Evolutionary conservation across 2,797 vertebrate species (phyloP), one percentile per base, ranked within the genome.

Genomic region (Eidolon dupreanum): DNA sequence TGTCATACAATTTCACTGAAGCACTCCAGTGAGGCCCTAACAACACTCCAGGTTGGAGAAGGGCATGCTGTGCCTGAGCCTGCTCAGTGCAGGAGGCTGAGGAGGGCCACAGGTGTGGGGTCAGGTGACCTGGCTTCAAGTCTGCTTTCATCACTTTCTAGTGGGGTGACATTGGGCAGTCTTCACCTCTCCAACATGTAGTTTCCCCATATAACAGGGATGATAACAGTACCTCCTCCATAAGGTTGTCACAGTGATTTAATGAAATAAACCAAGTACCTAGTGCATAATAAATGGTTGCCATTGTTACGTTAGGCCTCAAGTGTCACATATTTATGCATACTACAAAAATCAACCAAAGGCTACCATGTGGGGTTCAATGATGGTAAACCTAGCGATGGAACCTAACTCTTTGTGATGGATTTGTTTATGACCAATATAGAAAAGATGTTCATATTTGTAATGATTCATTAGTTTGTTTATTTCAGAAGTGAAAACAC

Each of bases 401-500:
- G 38, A 13, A 82, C 15, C 12, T 61, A 70, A 73, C 46, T 49
- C 81, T 94, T 70, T 53, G 49, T 16, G 26, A 55, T 63, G 16
- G 12, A 61, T 87, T 88, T 93, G 36, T 85, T 88, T 46, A 59
- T 78, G 73, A 87, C n/a, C 41, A 61, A 33, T 8, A 65, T 8
- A 26, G 61, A 85, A 51, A 24, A 71, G 59, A 51, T 94, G n/a
- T 24, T 36, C 84, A 77, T 61, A 66, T 93, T 59, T 79, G 26
- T 83, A 79, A 53, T 90, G 86, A 93, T 82, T 92, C 55, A 92
- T 74, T 78, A 36, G 33, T 68, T 46, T 83, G 85, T 95, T 96
- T 81, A 90, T 73, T 85, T 93, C 65, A 95, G 57, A 83, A 85
- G 65, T 77, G 59, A 74, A 88, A 93, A 59, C 24, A 68, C 36